A percentile compares a stretch with the other conserved stretches of the same genome.
These are phyloP conservation scores for Crotalus tigris DNA, from an alignment of 2,113 vertebrate genomes.

Conservation along the genomic window DNA sequence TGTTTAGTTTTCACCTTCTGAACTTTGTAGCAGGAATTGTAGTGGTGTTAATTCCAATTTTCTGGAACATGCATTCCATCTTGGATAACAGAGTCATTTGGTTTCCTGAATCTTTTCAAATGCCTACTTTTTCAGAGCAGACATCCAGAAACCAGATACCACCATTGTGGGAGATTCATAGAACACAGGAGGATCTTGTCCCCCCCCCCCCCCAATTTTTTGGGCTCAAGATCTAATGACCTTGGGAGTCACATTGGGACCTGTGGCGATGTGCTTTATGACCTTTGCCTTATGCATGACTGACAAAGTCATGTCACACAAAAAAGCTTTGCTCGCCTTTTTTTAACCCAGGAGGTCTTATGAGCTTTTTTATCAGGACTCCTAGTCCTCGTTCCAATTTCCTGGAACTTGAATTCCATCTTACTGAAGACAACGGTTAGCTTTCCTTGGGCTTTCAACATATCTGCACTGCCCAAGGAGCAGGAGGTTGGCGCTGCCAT, in stretches of 20 bases:
- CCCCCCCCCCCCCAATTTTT: not conserved
- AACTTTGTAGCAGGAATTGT: conserved; percentile 49
- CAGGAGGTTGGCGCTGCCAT: not conserved
- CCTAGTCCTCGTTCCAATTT: not conserved
- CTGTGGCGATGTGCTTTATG: not conserved
- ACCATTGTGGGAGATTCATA: not conserved
- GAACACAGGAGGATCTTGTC: not conserved
- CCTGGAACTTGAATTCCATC: not conserved
- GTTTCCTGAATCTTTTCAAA: conserved; percentile 66
- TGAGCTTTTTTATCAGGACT: not conserved
- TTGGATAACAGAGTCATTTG: conserved; percentile 64
- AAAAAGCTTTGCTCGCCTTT: not conserved
- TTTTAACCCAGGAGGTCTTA: not conserved
- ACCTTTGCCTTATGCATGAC: not conserved
- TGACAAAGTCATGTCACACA: conserved; percentile 8
- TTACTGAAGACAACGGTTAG: not conserved
- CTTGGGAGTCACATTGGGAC: not conserved
- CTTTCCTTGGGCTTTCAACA: not conserved
- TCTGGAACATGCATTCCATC: conserved; percentile 67
- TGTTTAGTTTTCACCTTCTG: conserved; percentile 7
- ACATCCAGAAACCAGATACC: not conserved
- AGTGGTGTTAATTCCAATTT: conserved; percentile 57
- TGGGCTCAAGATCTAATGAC: not conserved
- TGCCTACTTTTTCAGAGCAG: conserved; percentile 62
- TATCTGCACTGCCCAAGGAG: not conserved